Conservation (phyloP, 2,888 invertebrate genomes). For the Pristionchus japonicus region DNA sequence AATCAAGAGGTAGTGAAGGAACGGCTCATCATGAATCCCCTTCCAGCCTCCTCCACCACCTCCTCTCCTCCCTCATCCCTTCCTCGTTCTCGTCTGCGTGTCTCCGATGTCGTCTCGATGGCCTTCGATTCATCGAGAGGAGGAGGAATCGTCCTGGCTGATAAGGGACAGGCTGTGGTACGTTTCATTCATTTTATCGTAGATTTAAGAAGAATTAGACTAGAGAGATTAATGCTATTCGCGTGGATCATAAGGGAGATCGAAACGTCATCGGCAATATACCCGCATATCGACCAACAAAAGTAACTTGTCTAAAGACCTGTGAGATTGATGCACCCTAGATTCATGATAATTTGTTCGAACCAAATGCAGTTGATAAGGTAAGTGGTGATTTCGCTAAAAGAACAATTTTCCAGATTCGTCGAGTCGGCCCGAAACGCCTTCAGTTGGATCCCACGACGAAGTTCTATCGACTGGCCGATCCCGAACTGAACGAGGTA, state of each 20-base stretch:
- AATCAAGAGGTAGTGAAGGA: too few relatives aligned
- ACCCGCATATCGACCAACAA: too few relatives aligned
- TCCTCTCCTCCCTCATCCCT: conserved; percentile 1
- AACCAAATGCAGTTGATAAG: background rate
- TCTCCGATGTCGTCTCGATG: conserved; percentile 79
- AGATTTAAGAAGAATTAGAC: background rate
- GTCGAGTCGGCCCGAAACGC: conserved; percentile 74
- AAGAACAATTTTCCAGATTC: conserved; percentile 48
- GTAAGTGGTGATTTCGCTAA: background rate
- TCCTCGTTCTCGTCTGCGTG: conserved; percentile 24
- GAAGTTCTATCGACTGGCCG: conserved; percentile 91
- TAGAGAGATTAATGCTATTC: background rate
- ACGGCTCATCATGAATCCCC: background rate
- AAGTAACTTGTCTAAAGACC: too few relatives aligned
- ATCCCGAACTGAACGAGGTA: conserved; percentile 89
- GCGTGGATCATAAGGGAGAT: background rate
- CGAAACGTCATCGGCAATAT: too few relatives aligned
- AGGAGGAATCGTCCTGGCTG: conserved; percentile 94
- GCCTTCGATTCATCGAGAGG: conserved; percentile 88
- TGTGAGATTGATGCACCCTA: background rate
- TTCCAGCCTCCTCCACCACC: background rate
- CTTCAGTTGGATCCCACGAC: conserved; percentile 40
- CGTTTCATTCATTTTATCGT: background rate
- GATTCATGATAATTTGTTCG: background rate
- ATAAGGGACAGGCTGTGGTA: conserved; percentile 78